Evolutionary conservation across 2,113 vertebrate species (phyloP), one percentile per base, ranked within the genome.

Genomic region (Alligator mississippiensis): DNA sequence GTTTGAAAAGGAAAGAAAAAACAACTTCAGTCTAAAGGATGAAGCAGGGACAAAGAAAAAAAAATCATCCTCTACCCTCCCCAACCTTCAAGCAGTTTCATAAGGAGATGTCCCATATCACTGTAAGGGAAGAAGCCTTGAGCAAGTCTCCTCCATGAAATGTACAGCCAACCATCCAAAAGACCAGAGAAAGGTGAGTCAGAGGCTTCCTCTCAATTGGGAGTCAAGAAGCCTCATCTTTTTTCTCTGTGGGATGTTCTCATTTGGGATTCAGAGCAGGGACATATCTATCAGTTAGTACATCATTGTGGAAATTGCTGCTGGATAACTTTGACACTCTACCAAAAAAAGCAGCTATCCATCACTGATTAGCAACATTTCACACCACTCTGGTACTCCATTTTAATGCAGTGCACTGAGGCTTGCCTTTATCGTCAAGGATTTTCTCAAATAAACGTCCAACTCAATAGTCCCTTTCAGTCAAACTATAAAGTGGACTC

Each of bases 381-480:
- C 57, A 30, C 4, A n/a, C n/a, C 68, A 75, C 22, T 28, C 63
- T 75, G 38, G n/a, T 62, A n/a, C 66, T 9, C 85, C 10, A 0
- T 58, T 70, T 55, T 38, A 68, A 72, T 38, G 55, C 55, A n/a
- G 89, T 55, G 68, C 62, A 95, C 55, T 84, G 63, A 82, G 88
- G 72, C 27, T 54, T 66, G 74, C 30, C 72, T 63, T 80, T 64
- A 75, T 88, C 62, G 47, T 15, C 58, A 78, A 75, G 82, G 54
- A 80, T 38, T 79, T 89, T 55, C 80, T 70, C 12, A 74, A 57
- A 72, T 72, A 86, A n/a, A 4, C 24, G 64, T 70, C 70, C 25
- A 6, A 9, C 80, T 95, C 88, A 84, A 85, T 30, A 95, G 90
- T 14, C 47, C 90, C 93, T 93, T 95, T 94, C 89, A 92, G 62